Evolutionary conservation across 2,888 invertebrate genomes (phyloP).

Genomic region (Anoncus sp.): DNA sequence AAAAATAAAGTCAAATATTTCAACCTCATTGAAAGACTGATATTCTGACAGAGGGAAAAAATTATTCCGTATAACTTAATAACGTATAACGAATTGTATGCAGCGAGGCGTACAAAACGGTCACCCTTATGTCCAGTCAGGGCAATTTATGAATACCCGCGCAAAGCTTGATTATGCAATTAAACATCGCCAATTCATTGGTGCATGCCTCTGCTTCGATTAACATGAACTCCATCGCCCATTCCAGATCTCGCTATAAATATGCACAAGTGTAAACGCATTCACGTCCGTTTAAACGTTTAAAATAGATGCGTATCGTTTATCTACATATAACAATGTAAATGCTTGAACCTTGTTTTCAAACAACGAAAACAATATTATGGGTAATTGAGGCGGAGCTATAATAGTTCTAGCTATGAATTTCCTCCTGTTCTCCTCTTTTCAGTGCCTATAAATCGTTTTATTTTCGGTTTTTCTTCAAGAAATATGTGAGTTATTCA

Average conservation of each 20-base stretch:
- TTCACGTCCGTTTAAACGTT: slow-evolving; percentile 20
- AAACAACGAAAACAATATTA: slow-evolving; percentile 45
- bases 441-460: neutral
- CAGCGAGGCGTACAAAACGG: slow-evolving; percentile 6
- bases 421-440: neutral
- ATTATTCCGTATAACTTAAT: neutral
- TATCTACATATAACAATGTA: slow-evolving; percentile 69
- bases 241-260: neutral
- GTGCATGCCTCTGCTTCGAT: neutral
- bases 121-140: neutral
- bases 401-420: neutral
- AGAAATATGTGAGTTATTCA: slow-evolving; percentile 23
- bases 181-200: slow-evolving; percentile 23
- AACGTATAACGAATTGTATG: slow-evolving; percentile 27
- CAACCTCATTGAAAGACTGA: no score
- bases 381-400: neutral
- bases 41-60: neutral
- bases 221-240: no score
- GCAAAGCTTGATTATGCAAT: slow-evolving; percentile 32
- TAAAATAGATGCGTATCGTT: slow-evolving; percentile 64
- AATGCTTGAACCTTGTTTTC: neutral
- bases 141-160: slow-evolving; percentile 22
- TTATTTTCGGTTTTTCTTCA: neutral
- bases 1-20: neutral
- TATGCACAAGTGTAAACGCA: neutral